Base-by-base conservation (phyloP, 2,888 invertebrate genomes). In the Drosophila kokeensis region DNA sequence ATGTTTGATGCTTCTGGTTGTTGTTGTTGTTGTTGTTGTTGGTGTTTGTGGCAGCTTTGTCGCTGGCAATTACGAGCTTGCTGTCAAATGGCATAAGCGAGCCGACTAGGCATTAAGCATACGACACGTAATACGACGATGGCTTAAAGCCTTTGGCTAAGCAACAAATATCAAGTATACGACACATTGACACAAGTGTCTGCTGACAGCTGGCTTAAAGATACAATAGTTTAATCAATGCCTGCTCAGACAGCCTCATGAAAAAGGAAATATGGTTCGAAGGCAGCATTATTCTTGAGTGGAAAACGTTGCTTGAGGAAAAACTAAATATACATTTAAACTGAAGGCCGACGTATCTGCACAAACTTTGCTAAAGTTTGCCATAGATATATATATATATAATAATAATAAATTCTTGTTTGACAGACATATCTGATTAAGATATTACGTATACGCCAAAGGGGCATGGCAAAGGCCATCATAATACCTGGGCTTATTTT, bases 21-120 rank as follows among this genome's bases (percentile, higher is more conserved):
- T 34, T 62, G 59, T 52, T 59, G 64, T 13, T 45, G 57, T 45
- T 62, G 59, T 52, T 59, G 64, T 13, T 45, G 57, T 45, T 42
- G 62, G 55, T 57, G 42, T 61, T 54, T 70, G 45, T 45, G 73
- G 38, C 63, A 66, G 67, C 49, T 49, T 67, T 67, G 73, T 36
- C 53, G 18, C 52, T 50, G 66, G 62, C 72, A 78, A 81, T 81
- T 77, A 78, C 60, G n/a, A 55, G 30, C 53, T 54, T 50, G 49
- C 60, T 42, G 61, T 52, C 54, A 69, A 53, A 60, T 21, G 63
- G 32, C 67, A 60, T 18, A 57, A 55, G 55, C 61, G 45, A 45
- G 36, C 24, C 24, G 38, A 27, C 15, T 24, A 18, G 27, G 45
- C 45, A 73, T 66, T 69, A 62, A 48, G 72, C 40, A 68, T 71